Evolutionary conservation across 2,797 vertebrate species (phyloP), one percentile per base, ranked within the genome.

Genomic region (Serranus cabrilla): DNA sequence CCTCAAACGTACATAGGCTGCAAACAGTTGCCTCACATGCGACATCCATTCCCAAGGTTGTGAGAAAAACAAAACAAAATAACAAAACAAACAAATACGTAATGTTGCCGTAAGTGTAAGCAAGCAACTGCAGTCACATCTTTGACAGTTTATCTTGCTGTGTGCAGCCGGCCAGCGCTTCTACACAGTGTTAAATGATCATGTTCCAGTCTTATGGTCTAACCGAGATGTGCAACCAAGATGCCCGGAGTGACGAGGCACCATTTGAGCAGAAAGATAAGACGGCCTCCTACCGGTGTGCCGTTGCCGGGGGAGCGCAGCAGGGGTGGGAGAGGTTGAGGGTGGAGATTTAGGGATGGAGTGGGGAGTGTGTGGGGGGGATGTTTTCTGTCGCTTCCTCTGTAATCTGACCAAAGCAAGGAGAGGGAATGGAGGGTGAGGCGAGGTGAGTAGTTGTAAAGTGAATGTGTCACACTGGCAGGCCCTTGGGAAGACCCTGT

Each of bases 401-500:
- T 87, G 74, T 82, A 83, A 85, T 87, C 69, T 79, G 75, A 82
- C 85, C 81, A 79, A 77, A 82, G 71, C 58, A 52, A 73, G 58
- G 64, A 54, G 47, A 74, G 46, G 34, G 63, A 72, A 56, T 57
- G 59, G 70, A 81, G 61, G 74, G 78, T 57, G 69, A 65, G 74
- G 64, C 6, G 70, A 82, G 84, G 82, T 71, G 78, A 86, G 76
- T 64, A 54, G 80, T 81, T 87, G 85, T 82, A 89, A 90, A 90
- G 86, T 68, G 78, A 87, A 87, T 79, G 76, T 90, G 83, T 81
- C 84, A 88, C 71, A 78, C 40, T 40, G 81, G 61, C 77, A 20
- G 78, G 61, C 91, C 89, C 89, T 66, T 80, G 87, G 90, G 89
- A 90, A 47, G 80, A 89, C 75, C 79, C 78, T 76, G 89, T 81